Evolutionary conservation across 2,888 invertebrate genomes (phyloP).

Genomic region (Megastigmus dorsalis): DNA sequence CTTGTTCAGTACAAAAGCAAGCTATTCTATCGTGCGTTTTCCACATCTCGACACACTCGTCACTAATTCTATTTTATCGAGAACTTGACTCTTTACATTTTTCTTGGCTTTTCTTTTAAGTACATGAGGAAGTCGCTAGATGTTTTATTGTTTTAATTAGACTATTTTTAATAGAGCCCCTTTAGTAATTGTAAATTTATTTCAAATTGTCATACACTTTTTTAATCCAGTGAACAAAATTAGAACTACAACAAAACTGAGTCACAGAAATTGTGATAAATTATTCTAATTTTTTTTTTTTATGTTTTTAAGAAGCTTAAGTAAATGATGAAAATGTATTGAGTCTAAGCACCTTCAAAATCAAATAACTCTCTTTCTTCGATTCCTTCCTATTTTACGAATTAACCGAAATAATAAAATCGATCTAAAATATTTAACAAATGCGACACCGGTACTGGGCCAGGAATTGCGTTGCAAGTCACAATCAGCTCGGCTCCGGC

Average conservation of each 20-base stretch:
- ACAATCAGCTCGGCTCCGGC: constrained; percentile 75
- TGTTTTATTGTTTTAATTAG: no score
- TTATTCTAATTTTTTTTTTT: no score
- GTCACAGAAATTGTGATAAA: no score
- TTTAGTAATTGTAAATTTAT: no score
- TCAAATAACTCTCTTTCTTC: constrained; percentile 38
- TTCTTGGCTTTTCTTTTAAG: constrained; percentile 35
- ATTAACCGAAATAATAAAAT: constrained; percentile 44
- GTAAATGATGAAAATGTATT: no score
- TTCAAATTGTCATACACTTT: no score
- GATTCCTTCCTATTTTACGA: constrained; percentile 40
- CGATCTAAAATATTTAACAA: constrained; percentile 55
- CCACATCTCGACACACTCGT: constrained; percentile 8
- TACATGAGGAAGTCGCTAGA: no score
- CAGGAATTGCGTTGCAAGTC: constrained; percentile 75
- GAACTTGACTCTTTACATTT: constrained; percentile 28
- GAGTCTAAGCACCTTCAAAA: no score
- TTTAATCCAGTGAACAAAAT: no score
- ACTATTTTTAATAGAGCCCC: no score
- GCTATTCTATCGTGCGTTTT: constrained; percentile 36
- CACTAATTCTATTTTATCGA: constrained; percentile 31
- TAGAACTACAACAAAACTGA: no score
- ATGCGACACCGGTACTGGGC: constrained; percentile 69
- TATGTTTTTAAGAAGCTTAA: no score
- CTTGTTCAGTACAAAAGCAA: constrained; percentile 45